A percentile compares a stretch with the other conserved stretches of the same genome.
phyloP scores from a whole-genome alignment of 2,797 vertebrate genomes.

The Esox masquinongy region DNA sequence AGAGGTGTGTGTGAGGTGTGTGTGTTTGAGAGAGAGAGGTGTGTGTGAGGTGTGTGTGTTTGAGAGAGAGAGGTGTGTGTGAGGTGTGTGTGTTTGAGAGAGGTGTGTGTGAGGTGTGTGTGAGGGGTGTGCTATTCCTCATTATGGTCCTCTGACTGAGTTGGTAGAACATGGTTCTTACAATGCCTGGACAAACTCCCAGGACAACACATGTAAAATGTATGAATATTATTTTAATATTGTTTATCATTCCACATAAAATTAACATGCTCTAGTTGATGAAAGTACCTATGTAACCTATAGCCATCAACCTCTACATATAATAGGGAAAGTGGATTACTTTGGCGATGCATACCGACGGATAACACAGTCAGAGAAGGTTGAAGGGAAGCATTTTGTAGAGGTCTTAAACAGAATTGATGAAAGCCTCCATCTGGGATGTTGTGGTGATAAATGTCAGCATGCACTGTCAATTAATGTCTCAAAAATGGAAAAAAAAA shows the following conservation, averaged over 20 bases:
- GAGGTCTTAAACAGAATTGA: neutral
- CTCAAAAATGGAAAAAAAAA: neutral
- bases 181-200: no score
- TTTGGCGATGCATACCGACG: neutral
- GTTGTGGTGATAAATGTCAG: neutral
- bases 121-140: no score
- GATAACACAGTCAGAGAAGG: neutral
- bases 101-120: neutral
- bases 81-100: neutral
- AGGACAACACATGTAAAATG: no score
- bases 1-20: neutral
- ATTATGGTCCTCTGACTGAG: no score
- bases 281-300: no score
- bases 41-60: neutral
- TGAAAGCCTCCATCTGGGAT: neutral
- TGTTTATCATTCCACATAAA: no score
- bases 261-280: no score
- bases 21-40: neutral
- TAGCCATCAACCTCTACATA: no score
- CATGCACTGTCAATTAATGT: no score
- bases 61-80: slow-evolving; percentile 6
- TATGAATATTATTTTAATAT: no score
- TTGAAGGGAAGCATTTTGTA: neutral
- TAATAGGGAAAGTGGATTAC: neutral
- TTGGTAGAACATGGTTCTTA: no score